phyloP scores from a whole-genome alignment of 2,113 vertebrate genomes.

The Syrmaticus mikado region DNA sequence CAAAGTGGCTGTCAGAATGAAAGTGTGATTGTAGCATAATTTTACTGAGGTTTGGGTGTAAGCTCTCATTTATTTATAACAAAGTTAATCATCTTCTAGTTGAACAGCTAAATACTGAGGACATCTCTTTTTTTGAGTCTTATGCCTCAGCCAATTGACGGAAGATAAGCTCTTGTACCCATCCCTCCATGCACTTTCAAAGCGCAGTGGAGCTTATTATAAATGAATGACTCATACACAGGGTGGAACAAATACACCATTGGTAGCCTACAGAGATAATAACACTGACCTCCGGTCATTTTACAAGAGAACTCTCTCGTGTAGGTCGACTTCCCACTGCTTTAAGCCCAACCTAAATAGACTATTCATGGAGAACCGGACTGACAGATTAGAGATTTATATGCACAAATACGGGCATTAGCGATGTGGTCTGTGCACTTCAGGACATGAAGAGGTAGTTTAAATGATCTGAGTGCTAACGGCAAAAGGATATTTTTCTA shows the following conservation, averaged over 20 bases:
- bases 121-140: constrained; percentile 32
- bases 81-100: constrained; percentile 4
- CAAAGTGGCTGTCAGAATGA: background rate
- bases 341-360: constrained; percentile 59
- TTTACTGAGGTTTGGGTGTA: background rate
- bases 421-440: background rate
- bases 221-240: constrained; percentile 51
- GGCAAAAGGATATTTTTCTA: background rate
- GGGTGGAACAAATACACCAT: constrained; percentile 58
- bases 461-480: background rate
- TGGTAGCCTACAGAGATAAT: constrained; percentile 57
- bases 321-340: constrained; percentile 67
- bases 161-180: constrained; percentile 32
- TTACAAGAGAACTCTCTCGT: constrained; percentile 46
- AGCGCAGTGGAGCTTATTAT: constrained; percentile 48
- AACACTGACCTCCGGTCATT: constrained; percentile 62
- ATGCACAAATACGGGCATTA: constrained; percentile 22
- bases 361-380: constrained; percentile 27
- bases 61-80: constrained; percentile 41
- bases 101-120: constrained; percentile 26
- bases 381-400: constrained; percentile 58
- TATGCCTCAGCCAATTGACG: background rate
- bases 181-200: constrained; percentile 41
- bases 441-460: background rate
- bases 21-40: constrained; percentile 8